Evolutionary conservation across 1,140 invertebrate genomes (phyloP).

Genomic region (Odontomachus brunneus): DNA sequence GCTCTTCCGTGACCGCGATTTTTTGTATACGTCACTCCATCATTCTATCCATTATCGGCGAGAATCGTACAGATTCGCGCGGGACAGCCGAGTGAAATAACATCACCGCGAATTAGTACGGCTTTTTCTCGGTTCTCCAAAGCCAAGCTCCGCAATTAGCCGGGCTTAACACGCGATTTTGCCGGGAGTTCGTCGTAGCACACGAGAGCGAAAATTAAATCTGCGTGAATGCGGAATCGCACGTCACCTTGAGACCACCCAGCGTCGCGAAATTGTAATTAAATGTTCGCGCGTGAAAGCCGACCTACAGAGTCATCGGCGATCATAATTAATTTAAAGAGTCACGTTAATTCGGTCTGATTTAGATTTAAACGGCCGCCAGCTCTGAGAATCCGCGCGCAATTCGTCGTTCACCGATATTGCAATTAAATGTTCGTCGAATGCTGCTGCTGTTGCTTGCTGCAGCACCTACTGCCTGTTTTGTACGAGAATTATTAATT

Average conservation of each 20-base stretch:
- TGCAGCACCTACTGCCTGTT: constrained; percentile 37
- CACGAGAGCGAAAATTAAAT: constrained; percentile 49
- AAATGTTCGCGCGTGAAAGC: constrained; percentile 48
- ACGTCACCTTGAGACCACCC: constrained; percentile 44
- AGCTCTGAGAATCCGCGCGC: constrained; percentile 38
- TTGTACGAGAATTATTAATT: constrained; percentile 57
- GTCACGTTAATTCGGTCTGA: constrained; percentile 51
- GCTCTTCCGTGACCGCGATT: neutral
- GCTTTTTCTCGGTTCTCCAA: constrained; percentile 19
- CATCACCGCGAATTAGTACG: constrained; percentile 1
- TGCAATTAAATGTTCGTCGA: constrained; percentile 32
- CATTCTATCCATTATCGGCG: neutral
- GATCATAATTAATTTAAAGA: constrained; percentile 61
- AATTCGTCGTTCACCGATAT: constrained; percentile 45
- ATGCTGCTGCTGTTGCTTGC: neutral
- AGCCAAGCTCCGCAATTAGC: constrained; percentile 39
- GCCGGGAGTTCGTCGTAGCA: constrained; percentile 22
- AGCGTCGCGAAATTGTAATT: constrained; percentile 63
- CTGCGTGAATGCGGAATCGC: constrained; percentile 64
- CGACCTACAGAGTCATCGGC: constrained; percentile 43
- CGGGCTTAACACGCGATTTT: constrained; percentile 48
- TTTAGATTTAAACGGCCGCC: constrained; percentile 50
- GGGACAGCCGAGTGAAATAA: neutral
- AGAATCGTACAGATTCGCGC: neutral
- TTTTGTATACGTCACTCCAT: neutral